Percentiles rank a stretch among this genome's conserved stretches.
These are phyloP conservation scores for Poecilia latipinna DNA, from an alignment of 2,113 vertebrate species.

Conservation along the genomic window DNA sequence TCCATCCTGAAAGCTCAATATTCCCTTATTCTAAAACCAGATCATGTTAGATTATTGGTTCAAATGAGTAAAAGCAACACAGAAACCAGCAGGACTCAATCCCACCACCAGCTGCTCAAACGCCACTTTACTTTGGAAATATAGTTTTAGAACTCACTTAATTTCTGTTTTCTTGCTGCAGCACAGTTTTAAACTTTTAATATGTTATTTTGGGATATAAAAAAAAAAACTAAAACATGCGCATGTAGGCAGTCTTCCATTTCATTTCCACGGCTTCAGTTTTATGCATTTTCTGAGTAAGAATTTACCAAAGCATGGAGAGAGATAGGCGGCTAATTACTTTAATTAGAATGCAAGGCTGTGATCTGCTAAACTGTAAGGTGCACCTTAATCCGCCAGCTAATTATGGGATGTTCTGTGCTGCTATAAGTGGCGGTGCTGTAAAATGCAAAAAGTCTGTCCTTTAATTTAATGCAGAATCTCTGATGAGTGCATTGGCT, in stretches of 20 bases:
- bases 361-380: slow-evolving; percentile 74
- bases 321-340: slow-evolving; percentile 70
- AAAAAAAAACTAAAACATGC: neutral
- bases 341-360: slow-evolving; percentile 71
- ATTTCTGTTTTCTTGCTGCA: neutral
- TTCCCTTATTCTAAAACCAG: too few relatives aligned
- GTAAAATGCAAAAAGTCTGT: slow-evolving; percentile 41
- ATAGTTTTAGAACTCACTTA: too few relatives aligned
- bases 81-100: too few relatives aligned
- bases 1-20: too few relatives aligned
- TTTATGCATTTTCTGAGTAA: slow-evolving; percentile 54
- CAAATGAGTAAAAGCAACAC: too few relatives aligned
- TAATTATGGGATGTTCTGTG: slow-evolving; percentile 66
- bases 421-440: slow-evolving; percentile 9
- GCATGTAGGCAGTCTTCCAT: slow-evolving; percentile 20
- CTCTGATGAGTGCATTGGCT: slow-evolving; percentile 14
- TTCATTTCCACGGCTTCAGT: slow-evolving; percentile 53
- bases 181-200: neutral
- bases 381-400: slow-evolving; percentile 70
- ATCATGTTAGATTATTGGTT: too few relatives aligned
- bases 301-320: slow-evolving; percentile 63
- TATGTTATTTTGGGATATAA: neutral
- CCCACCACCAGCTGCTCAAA: too few relatives aligned
- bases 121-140: too few relatives aligned
- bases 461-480: slow-evolving; percentile 43